phyloP scores from a whole-genome alignment of 2,888 invertebrate species.

The Conistra vaccinii region DNA sequence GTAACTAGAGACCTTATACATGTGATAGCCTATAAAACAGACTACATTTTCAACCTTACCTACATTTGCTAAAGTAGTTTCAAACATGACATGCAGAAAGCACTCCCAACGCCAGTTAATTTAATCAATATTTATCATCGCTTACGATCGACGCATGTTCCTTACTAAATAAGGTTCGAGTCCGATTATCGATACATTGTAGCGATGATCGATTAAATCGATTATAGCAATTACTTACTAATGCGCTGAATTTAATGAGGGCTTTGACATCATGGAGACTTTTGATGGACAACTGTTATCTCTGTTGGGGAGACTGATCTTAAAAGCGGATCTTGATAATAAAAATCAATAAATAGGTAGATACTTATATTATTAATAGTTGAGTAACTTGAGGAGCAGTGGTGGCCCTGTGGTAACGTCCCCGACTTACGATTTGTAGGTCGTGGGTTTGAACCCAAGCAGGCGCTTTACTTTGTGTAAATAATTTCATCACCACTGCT shows the following conservation, averaged over 20 bases:
- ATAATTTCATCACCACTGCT: no score
- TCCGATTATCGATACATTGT: constrained; percentile 59
- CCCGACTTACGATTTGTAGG: no score
- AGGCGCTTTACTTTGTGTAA: no score
- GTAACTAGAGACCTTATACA: background rate
- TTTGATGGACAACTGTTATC: constrained; percentile 39
- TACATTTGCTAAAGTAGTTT: background rate
- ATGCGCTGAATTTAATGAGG: constrained; percentile 43
- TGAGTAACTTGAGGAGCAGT: background rate
- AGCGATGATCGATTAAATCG: constrained; percentile 40
- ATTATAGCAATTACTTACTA: constrained; percentile 51
- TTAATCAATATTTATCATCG: constrained; percentile 41
- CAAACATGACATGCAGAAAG: constrained; percentile 1
- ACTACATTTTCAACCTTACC: background rate
- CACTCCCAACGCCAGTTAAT: constrained; percentile 6
- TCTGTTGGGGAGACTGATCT: constrained; percentile 1
- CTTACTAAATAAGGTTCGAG: constrained; percentile 44
- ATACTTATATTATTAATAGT: background rate
- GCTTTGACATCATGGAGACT: constrained; percentile 29
- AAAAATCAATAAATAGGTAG: background rate
- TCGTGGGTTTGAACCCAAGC: no score
- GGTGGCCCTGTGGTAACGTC: no score
- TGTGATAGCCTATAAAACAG: background rate
- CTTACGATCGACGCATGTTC: constrained; percentile 32
- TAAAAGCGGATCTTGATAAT: background rate